phyloP scores from a whole-genome alignment of 2,888 invertebrate genomes.

The Yponomeuta plumbellus region DNA sequence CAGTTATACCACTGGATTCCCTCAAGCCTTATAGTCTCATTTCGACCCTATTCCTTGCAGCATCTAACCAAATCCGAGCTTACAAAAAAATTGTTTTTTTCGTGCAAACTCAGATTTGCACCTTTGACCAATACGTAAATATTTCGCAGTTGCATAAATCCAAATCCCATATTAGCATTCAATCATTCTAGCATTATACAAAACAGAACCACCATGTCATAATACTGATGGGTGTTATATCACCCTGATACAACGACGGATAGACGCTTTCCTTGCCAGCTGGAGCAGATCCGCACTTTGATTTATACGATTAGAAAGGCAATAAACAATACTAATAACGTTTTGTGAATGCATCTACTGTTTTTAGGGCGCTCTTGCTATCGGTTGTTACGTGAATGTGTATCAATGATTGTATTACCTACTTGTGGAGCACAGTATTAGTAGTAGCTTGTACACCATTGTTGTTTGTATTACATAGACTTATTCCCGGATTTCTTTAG shows the following conservation, averaged over 20 bases:
- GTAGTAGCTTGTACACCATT: neutral
- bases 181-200: neutral
- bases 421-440: neutral
- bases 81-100: too few relatives aligned
- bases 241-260: neutral
- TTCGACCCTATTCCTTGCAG: too few relatives aligned
- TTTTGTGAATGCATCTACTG: neutral
- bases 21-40: too few relatives aligned
- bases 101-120: too few relatives aligned
- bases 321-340: conserved; percentile 8
- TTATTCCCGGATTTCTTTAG: too few relatives aligned
- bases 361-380: neutral
- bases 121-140: too few relatives aligned
- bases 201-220: neutral
- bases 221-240: neutral
- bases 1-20: too few relatives aligned
- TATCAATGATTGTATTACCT: neutral
- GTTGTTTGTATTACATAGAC: too few relatives aligned
- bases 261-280: neutral
- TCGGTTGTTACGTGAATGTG: neutral
- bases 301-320: conserved; percentile 34
- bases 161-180: neutral
- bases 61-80: too few relatives aligned
- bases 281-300: neutral
- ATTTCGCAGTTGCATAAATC: too few relatives aligned